These are phyloP conservation scores for Paralichthys olivaceus DNA, from an alignment of 2,113 vertebrate genomes.

Conservation along the genomic window DNA sequence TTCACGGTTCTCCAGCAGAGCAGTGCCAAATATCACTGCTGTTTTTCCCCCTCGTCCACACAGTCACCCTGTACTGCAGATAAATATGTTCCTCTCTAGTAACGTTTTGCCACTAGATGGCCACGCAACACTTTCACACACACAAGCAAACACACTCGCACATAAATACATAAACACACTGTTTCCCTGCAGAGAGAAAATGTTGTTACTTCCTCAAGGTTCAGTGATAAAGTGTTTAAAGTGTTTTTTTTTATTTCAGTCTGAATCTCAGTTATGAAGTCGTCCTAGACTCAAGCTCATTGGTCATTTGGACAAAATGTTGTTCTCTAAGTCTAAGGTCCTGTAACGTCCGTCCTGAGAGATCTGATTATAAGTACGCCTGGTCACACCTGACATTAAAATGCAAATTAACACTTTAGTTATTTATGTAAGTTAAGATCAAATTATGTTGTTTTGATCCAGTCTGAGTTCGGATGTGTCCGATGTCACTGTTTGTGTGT, in stretches of 20 bases:
- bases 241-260: conserved; percentile 7
- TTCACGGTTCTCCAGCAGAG: neutral
- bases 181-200: conserved; percentile 26
- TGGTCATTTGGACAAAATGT: neutral
- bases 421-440: too few species aligned
- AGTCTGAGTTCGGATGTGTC: too few species aligned
- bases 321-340: too few species aligned
- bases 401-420: too few species aligned
- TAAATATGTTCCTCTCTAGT: conserved; percentile 7
- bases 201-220: neutral
- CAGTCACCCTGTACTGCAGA: conserved; percentile 44
- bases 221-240: too few species aligned
- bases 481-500: too few species aligned
- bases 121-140: conserved; percentile 58
- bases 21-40: neutral
- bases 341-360: too few species aligned
- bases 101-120: conserved; percentile 76
- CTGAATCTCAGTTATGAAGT: conserved; percentile 22
- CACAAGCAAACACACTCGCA: neutral
- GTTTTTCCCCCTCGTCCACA: conserved; percentile 13
- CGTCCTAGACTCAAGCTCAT: too few species aligned
- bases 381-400: too few species aligned
- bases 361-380: too few species aligned
- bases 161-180: conserved; percentile 22
- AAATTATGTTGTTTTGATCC: too few species aligned